Evolutionary conservation across 2,888 invertebrate species (phyloP), one percentile per base, ranked within the genome.

Genomic region (Lasioglossum marginatum): DNA sequence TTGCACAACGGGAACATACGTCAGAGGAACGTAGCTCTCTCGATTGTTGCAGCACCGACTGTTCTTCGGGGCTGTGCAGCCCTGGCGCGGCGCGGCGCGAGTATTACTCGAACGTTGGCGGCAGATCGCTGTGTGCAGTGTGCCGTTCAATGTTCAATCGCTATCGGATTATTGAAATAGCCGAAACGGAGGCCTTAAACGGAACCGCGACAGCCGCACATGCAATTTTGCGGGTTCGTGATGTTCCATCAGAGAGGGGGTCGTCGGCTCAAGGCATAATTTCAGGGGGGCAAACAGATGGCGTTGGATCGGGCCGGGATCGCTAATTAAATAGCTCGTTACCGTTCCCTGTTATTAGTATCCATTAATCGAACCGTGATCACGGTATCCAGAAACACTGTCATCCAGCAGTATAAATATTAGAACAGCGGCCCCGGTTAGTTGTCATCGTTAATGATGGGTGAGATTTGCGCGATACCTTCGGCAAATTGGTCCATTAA

Each of bases 401-500:
- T 71, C 82, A 40, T 66, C 43, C 37, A 8, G 31, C 6, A n/a
- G 74, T 71, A 82, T 73, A 90, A 86, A 91, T 88, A 91, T 88
- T 86, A 85, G 87, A 87, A 72, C 83, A 83, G 76, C 71, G 60
- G 31, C 68, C 68, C 57, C 68, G 83, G 37, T 68, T 81, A 77
- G 79, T 68, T 82, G 77, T 87, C 81, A 77, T 84, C 72, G 81
- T 79, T 88, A 87, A 84, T 82, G 82, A 88, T 88, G 60, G 76
- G 79, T 79, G 83, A 86, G 87, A 90, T 89, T 88, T 88, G 86
- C 76, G 27, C 16, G 72, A 14, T 27, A 48, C 76, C 81, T 45
- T 79, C 37, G 81, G 79, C 82, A 90, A 92, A 90, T 91, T 90
- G 86, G 87, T 70, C 88, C 83, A 92, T 92, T 91, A 91, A 92